Conservation (phyloP, 1,140 invertebrate species). For the Tyrophagus putrescentiae region DNA sequence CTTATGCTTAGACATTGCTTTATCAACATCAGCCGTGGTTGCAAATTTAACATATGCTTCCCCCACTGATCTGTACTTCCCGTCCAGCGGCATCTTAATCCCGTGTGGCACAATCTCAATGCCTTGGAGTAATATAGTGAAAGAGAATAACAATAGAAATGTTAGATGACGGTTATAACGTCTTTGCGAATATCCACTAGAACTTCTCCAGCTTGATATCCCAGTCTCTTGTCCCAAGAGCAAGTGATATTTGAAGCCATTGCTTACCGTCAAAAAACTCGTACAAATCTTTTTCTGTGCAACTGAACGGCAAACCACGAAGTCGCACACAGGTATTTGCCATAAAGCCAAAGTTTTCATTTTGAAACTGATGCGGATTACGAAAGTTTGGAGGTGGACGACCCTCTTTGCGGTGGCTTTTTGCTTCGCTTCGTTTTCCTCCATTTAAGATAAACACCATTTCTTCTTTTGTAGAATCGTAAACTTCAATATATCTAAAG, state of each 20-base stretch:
- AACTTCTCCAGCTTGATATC: not conserved
- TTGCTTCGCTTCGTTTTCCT: too few species aligned
- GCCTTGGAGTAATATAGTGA: conserved; percentile 45
- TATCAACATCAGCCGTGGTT: conserved; percentile 83
- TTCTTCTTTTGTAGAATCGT: conserved; percentile 58
- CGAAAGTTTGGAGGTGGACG: too few species aligned
- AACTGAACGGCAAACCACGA: conserved; percentile 75
- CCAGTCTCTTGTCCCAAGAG: conserved; percentile 7
- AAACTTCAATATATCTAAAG: conserved; percentile 44
- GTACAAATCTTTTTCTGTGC: conserved; percentile 77
- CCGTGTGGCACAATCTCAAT: conserved; percentile 89
- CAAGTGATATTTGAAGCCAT: not conserved
- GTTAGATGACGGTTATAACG: conserved; percentile 14
- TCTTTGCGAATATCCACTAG: not conserved
- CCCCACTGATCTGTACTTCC: conserved; percentile 83
- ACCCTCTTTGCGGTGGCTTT: too few species aligned
- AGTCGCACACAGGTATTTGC: conserved; percentile 40
- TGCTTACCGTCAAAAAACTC: conserved; percentile 77
- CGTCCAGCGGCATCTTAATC: conserved; percentile 84
- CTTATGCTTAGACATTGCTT: conserved; percentile 90
- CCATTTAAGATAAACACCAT: conserved; percentile 57
- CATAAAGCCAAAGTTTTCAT: not conserved
- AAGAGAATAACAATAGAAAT: conserved; percentile 18
- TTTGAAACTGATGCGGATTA: not conserved
- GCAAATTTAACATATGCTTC: conserved; percentile 95